These are phyloP conservation scores for Drosophila melanocephala DNA, from an alignment of 2,888 invertebrate species.

Conservation along the genomic window DNA sequence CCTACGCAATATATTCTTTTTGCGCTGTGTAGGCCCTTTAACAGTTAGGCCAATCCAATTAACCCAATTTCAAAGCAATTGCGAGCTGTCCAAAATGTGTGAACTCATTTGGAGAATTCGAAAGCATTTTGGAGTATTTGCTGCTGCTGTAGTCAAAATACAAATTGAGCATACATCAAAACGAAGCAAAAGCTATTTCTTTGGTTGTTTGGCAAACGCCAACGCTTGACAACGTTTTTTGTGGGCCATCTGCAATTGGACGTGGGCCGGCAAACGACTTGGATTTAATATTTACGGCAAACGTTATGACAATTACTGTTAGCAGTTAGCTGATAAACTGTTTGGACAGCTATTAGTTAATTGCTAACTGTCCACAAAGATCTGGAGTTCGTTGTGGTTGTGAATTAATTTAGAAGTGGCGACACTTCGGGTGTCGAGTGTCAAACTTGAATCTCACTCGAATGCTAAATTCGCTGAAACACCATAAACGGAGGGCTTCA, in stretches of 20 bases:
- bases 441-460: slow-evolving; percentile 13
- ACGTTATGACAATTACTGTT: slow-evolving; percentile 34
- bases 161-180: slow-evolving; percentile 64
- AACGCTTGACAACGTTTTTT: slow-evolving; percentile 49
- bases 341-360: slow-evolving; percentile 39
- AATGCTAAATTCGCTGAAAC: slow-evolving; percentile 28
- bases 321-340: slow-evolving; percentile 16
- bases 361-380: slow-evolving; percentile 33
- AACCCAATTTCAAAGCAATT: slow-evolving; percentile 68
- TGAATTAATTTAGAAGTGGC: slow-evolving; percentile 41
- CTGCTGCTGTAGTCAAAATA: slow-evolving; percentile 49
- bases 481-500: slow-evolving; percentile 35
- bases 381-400: slow-evolving; percentile 6
- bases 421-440: slow-evolving; percentile 71
- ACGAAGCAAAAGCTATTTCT: slow-evolving; percentile 58
- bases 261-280: slow-evolving; percentile 50
- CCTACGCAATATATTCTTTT: slow-evolving; percentile 48
- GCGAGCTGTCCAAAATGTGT: slow-evolving; percentile 52
- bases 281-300: slow-evolving; percentile 40
- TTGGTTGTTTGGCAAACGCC: slow-evolving; percentile 49
- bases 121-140: slow-evolving; percentile 48
- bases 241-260: slow-evolving; percentile 63
- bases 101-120: slow-evolving; percentile 35
- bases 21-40: slow-evolving; percentile 47
- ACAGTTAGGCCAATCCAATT: slow-evolving; percentile 66